Conservation (phyloP, 1,140 invertebrate species). For the Megathymus violae region DNA sequence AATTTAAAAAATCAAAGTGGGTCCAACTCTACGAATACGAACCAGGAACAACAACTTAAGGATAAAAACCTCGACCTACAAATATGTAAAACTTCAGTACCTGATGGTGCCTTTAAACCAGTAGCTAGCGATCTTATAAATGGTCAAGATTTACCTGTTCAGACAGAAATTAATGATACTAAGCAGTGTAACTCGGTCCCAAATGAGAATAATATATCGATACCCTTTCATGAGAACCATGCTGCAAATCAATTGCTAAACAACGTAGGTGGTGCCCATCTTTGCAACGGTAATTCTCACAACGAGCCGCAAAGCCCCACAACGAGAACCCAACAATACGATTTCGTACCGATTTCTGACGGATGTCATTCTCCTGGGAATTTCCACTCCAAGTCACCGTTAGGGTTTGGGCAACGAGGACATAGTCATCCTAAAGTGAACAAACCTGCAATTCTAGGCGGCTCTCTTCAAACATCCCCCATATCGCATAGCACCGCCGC, state of each 20-base stretch:
- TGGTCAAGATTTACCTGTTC: slow-evolving; percentile 46
- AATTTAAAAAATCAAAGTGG: slow-evolving; percentile 85
- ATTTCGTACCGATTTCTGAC: slow-evolving; percentile 93
- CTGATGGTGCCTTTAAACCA: slow-evolving; percentile 67
- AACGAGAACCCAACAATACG: slow-evolving; percentile 89
- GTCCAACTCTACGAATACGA: slow-evolving; percentile 56
- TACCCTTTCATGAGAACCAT: slow-evolving; percentile 51
- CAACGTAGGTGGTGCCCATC: slow-evolving; percentile 47
- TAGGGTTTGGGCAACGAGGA: slow-evolving; percentile 63
- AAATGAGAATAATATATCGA: slow-evolving; percentile 58
- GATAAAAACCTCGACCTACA: slow-evolving; percentile 47
- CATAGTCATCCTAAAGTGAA: slow-evolving; percentile 74
- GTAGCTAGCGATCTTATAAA: slow-evolving; percentile 53
- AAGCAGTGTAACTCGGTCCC: slow-evolving; percentile 52
- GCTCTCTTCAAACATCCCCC: slow-evolving; percentile 74
- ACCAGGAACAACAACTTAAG: slow-evolving; percentile 47
- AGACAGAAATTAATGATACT: slow-evolving; percentile 44
- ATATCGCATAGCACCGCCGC: slow-evolving; percentile 78
- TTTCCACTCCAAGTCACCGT: slow-evolving; percentile 72
- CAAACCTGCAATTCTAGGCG: slow-evolving; percentile 74
- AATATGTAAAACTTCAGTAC: slow-evolving; percentile 39
- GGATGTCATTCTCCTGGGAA: slow-evolving; percentile 86
- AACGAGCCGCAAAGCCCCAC: slow-evolving; percentile 84
- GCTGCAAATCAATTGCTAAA: slow-evolving; percentile 46
- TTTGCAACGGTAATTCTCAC: slow-evolving; percentile 70